Evolutionary conservation across 92 coral and sea anemone species (phyloP), one percentile per base, ranked within the genome.

Genomic region (Pocillopora meandrina): DNA sequence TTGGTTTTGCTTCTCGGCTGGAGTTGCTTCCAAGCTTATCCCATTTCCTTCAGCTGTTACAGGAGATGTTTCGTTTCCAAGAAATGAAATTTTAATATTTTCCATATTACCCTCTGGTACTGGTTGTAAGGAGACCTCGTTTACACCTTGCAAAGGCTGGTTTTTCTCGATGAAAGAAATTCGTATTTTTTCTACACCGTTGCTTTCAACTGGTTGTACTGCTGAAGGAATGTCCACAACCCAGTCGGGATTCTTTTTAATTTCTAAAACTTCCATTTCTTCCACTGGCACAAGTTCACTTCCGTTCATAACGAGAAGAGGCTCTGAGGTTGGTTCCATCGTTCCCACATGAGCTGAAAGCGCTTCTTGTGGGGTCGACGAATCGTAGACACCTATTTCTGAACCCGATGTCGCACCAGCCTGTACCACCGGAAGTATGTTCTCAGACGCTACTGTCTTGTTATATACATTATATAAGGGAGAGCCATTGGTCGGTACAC

Each of bases 141-240:
- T 87, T 13, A 84, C 82, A 8, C 83, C 91, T 26, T 72, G 69
- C 59, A 85, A 80, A 14, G 93, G 79, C 72, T 79, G 66, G 85
- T 85, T 91, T 21, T 85, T 90, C 55, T 93, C 92, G 57, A 81
- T 82, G 58, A 94, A 94, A 20, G 98, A 92, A 59, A 94, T 92
- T 56, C 85, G 77, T 52, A 94, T 94, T 49, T 92, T 90, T 64
- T 94, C 98, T 16, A 84, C 82, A 0, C 92, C 88, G 52, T 81
- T 49, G 70, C 86, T 90, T 65, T 80, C 78, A 7, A 86, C 85
- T 31, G 87, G 89, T 62, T 84, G 88, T 10, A 52, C 72, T 47
- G 66, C 66, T 10, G 95, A 81, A 7, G 98, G 98, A 64, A 94
- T 63, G 34, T 87, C 79, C 15, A 94, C 98, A 12, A 89, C 84